Base-by-base conservation (phyloP, 2,888 invertebrate genomes). In the Melieria crassipennis region DNA sequence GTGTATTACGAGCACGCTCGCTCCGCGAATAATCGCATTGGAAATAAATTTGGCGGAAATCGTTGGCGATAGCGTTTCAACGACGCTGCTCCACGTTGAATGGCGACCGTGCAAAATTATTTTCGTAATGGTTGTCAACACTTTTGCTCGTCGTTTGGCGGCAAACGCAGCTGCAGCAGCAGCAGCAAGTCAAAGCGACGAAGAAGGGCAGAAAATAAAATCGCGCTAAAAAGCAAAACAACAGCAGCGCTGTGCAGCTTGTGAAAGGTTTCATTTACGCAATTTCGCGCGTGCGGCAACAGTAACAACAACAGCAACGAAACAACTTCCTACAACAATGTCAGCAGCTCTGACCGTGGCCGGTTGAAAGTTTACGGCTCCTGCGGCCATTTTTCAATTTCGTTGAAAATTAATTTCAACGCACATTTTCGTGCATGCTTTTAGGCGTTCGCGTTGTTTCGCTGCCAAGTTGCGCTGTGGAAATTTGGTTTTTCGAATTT, bases 51-150 rank as follows among this genome's bases (percentile, higher is more conserved):
- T 71, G 64, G 63, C 67, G 75, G 75, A 78, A 79, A 57, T 58
- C 60, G 42, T 50, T 57, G 58, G 43, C n/a, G 65, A 55, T 65
- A 55, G 55, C 7, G 16, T 46, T 61, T 61, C 45, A 52, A 52
- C 52, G 11, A 52, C 4, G 13, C 10, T 50, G 50, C 11, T 10
- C 50, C 11, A 50, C 7, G 5, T 52, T 52, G 7, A 5, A 5
- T 52, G 52, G 7, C 30, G 30, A 30, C 30, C 30, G 30, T 11
- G 13, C 70, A 74, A 78, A 78, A 76, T 78, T 78, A 79, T 78
- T 76, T 77, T 79, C 78, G 74, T 78, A 78, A 79, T 79, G 76
- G 78, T 76, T 78, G 78, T 78, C 78, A 78, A 78, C 78, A 78
- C 78, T 78, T 78, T 70, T 79, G 73, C 75, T 56, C 75, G 78